A percentile compares a stretch with the other conserved stretches of the same genome.
phyloP scores from a whole-genome alignment of 2,888 invertebrate genomes.

The Timema cristinae region DNA sequence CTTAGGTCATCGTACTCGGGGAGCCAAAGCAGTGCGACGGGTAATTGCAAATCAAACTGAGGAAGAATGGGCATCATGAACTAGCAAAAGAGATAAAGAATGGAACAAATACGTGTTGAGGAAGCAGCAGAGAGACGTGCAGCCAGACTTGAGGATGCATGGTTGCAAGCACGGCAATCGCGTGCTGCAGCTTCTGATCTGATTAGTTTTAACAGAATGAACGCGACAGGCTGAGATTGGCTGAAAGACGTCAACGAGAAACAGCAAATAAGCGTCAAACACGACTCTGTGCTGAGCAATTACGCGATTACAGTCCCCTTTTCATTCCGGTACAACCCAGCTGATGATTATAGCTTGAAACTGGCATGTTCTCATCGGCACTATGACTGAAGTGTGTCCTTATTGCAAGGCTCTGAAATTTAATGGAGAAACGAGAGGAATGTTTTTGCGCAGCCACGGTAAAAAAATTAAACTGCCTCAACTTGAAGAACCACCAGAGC shows the following conservation, averaged over 20 bases:
- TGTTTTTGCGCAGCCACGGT: too few relatives aligned
- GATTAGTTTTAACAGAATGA: conserved; percentile 21
- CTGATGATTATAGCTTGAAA: conserved; percentile 24
- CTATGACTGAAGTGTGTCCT: conserved; percentile 15
- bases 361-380: conserved; percentile 17
- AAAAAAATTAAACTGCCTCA: too few relatives aligned
- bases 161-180: conserved; percentile 20
- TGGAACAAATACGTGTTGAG: conserved; percentile 16
- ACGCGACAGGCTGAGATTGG: conserved; percentile 22
- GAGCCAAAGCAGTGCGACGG: conserved; percentile 5
- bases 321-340: conserved; percentile 27
- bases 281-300: conserved; percentile 24
- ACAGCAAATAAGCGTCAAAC: conserved; percentile 29
- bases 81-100: conserved; percentile 10
- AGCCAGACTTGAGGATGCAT: conserved; percentile 27
- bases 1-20: conserved; percentile 7
- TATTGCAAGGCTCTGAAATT: conserved; percentile 19
- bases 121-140: conserved; percentile 19
- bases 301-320: conserved; percentile 22
- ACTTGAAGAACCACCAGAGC: too few relatives aligned
- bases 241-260: conserved; percentile 28
- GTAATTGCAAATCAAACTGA: conserved; percentile 16
- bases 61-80: conserved; percentile 7
- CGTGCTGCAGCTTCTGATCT: conserved; percentile 21
- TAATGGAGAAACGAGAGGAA: conserved; percentile 19